Base-by-base conservation (phyloP, 2,888 invertebrate species). In the Baccha elongata region DNA sequence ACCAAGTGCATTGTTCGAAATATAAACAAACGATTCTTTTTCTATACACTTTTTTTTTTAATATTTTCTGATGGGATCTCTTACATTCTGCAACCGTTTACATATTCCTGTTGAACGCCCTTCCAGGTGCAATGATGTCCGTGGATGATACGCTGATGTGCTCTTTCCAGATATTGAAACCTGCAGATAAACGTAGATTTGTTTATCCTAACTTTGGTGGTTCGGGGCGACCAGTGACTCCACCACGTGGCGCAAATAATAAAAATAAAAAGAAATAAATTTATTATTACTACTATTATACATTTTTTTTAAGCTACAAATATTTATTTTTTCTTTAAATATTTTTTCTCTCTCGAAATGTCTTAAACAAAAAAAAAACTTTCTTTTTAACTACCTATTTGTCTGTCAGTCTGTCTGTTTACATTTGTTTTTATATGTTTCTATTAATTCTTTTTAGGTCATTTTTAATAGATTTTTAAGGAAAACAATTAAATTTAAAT, bases 91-190 rank as follows among this genome's bases (percentile, higher is more conserved):
- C 29, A 32, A 32, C 29, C 29, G 2, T 7, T 8, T 32, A 32
- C 11, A 40, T 23, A n/a, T 42, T 48, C 21, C 17, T 35, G 40
- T 48, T 53, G n/a, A 26, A 13, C 29, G 3, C 15, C n/a, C 23
- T 40, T 5, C 40, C 80, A 93, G 93, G 96, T 88, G 97, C 97
- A 86, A 96, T 99, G 96, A 99, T 99, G 99, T 98, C 98, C 32
- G 99, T 99, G 85, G 99, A 99, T 92, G 99, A 99, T 92, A 98
- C 98, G 86, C 93, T 99, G 87, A 99, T 99, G 99, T 99, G 99
- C 93, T 99, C 99, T 92, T 99, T 99, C 94, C 95, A 97, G 92
- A 97, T 97, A 90, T 92, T 97, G 90, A 97, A 97, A 93, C 99
- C 99, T 89, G 99, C 99, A 81, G 99, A 99, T 93, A 99, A 99